phyloP scores from a whole-genome alignment of 2,888 invertebrate species.

The Zootermopsis nevadensis region DNA sequence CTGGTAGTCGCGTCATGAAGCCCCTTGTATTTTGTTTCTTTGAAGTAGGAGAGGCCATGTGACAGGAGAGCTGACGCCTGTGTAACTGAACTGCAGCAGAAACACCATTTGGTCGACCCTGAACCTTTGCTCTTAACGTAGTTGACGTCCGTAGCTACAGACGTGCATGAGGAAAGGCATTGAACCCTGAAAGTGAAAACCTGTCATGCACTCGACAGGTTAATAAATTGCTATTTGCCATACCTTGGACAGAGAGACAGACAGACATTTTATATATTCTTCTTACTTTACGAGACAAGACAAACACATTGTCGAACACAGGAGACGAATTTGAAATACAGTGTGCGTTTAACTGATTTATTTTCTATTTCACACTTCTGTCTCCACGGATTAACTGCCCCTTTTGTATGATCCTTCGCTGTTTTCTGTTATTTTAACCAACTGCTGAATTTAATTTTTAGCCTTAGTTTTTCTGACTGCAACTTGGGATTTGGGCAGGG shows the following conservation, averaged over 20 bases:
- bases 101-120: conserved; percentile 4
- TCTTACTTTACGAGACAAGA: neutral
- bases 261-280: neutral
- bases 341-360: no score
- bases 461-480: no score
- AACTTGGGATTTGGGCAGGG: no score
- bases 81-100: neutral
- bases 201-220: neutral
- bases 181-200: conserved; percentile 6
- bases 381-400: no score
- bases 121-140: neutral
- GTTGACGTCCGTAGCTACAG: neutral
- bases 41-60: neutral
- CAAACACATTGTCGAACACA: no score
- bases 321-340: no score
- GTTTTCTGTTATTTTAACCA: no score
- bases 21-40: no score
- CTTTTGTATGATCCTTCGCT: no score
- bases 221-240: neutral
- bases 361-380: no score
- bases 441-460: no score
- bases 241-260: neutral
- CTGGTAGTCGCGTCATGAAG: no score
- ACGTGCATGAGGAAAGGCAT: neutral
- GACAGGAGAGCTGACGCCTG: neutral